A percentile compares a stretch with the other conserved stretches of the same genome.
Conservation (phyloP, 2,797 vertebrate species). For the Balearica regulorum region DNA sequence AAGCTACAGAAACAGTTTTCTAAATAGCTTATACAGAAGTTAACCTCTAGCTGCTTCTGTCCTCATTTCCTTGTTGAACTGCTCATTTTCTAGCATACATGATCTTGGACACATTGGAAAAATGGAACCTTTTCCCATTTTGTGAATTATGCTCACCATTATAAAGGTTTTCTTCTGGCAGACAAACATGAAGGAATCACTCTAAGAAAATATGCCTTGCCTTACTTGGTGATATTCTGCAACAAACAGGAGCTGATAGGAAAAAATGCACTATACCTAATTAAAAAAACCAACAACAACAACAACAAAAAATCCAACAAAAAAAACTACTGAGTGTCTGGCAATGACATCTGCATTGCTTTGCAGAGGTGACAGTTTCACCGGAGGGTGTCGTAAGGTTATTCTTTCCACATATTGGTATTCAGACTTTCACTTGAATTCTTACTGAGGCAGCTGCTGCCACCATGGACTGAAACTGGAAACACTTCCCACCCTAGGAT, state of each 20-base stretch:
- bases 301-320: not conserved
- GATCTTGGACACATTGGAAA: not conserved
- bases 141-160: not conserved
- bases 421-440: not conserved
- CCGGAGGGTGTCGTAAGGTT: not conserved
- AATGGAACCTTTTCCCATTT: not conserved
- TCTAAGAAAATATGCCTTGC: not conserved
- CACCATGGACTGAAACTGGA: not conserved
- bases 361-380: not conserved
- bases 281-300: not conserved
- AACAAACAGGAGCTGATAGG: not conserved
- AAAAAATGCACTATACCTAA: not conserved
- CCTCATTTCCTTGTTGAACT: not conserved
- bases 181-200: not conserved
- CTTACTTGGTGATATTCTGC: not conserved
- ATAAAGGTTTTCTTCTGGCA: not conserved
- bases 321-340: not conserved
- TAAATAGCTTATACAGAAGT: not conserved
- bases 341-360: not conserved
- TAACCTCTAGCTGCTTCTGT: not conserved
- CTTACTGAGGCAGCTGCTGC: not conserved
- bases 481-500: not conserved
- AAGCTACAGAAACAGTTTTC: not conserved
- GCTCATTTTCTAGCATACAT: not conserved
- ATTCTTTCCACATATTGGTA: not conserved